Evolutionary conservation across 1,140 invertebrate species (phyloP).

Genomic region (Cherax destructor): DNA sequence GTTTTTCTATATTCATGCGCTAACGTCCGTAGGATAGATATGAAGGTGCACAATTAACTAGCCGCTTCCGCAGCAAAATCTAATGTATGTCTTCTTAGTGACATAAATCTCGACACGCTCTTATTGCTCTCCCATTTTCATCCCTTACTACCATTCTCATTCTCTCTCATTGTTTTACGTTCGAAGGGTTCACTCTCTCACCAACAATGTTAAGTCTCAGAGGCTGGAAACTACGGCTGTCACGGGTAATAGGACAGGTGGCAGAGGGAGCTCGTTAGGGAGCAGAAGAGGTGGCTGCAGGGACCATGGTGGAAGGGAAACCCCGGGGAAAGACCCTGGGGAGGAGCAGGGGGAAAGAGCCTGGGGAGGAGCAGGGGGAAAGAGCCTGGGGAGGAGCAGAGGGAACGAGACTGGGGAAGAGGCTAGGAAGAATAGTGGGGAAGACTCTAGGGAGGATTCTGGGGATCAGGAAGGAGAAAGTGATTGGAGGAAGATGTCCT

Average conservation of each 20-base stretch:
- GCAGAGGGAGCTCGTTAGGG: not conserved
- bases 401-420: not conserved
- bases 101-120: too few species aligned
- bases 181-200: not conserved
- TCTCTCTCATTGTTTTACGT: not conserved
- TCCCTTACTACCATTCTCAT: not conserved
- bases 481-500: too few species aligned
- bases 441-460: too few species aligned
- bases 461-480: too few species aligned
- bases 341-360: not conserved
- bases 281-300: not conserved
- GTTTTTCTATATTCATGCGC: too few species aligned
- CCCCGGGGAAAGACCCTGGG: not conserved
- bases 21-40: too few species aligned
- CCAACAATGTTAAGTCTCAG: slow-evolving; percentile 4
- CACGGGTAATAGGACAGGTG: slow-evolving; percentile 41
- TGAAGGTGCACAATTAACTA: not conserved
- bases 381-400: not conserved
- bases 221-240: slow-evolving; percentile 24
- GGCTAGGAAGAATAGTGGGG: not conserved
- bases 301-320: not conserved
- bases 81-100: too few species aligned
- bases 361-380: not conserved
- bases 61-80: too few species aligned
- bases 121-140: not conserved